phyloP scores from a whole-genome alignment of 2,888 invertebrate species.

The Periphyllus acericola region DNA sequence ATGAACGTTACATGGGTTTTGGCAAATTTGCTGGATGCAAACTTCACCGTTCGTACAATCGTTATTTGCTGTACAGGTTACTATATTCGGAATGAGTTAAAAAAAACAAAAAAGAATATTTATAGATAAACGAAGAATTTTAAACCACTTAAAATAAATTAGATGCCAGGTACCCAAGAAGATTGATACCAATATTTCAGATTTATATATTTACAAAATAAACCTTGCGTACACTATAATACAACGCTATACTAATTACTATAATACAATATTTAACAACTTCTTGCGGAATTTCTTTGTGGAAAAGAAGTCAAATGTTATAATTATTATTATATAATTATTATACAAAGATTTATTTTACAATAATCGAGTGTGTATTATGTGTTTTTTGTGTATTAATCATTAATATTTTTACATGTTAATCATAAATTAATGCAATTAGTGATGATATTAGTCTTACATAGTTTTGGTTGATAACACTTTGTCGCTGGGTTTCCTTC shows the following conservation, averaged over 20 bases:
- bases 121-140: constrained; percentile 63
- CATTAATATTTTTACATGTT: constrained; percentile 3
- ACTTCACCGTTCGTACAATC: constrained; percentile 88
- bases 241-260: constrained; percentile 7
- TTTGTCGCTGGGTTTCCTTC: constrained; percentile 85
- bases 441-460: constrained; percentile 71
- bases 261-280: background rate
- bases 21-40: constrained; percentile 85
- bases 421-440: constrained; percentile 25
- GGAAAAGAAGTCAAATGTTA: background rate
- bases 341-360: constrained; percentile 8
- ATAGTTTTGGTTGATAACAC: constrained; percentile 79
- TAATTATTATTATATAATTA: background rate
- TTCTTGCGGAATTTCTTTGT: too few species aligned
- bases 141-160: constrained; percentile 36
- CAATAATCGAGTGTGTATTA: background rate
- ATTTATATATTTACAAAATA: constrained; percentile 21
- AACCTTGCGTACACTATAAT: background rate
- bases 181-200: constrained; percentile 64
- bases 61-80: constrained; percentile 85
- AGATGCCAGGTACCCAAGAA: constrained; percentile 62
- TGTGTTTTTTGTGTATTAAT: constrained; percentile 20
- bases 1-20: constrained; percentile 85
- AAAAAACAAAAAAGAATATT: constrained; percentile 41
- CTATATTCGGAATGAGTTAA: constrained; percentile 69